Base-by-base conservation (phyloP, 2,113 vertebrate genomes). In the Ariopsis seemanni region DNA sequence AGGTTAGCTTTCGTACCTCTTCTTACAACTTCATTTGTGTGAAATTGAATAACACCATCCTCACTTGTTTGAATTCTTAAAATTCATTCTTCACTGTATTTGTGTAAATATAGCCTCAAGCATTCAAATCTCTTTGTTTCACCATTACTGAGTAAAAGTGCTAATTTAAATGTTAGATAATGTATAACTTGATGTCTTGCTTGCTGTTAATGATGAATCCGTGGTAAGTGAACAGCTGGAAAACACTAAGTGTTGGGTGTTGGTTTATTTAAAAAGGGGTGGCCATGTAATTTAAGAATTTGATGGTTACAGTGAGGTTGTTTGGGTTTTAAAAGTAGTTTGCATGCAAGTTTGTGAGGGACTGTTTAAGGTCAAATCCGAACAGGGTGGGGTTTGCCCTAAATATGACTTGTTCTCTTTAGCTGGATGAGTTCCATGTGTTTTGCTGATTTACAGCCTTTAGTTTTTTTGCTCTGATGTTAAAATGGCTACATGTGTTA, bases 231-330 rank as follows among this genome's bases (percentile, higher is more conserved):
- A 48, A 63, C 58, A 79, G 60, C 58, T 67, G n/a, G 55, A 79
- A 62, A 9, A 79, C 75, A 80, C 60, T 80, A 69, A 67, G 25
- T 30, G 12, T 55, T 79, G 89, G 83, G 48, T 82, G 85, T 80
- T 63, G 82, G 55, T 83, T 55, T 52, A 52, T 57, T 80, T 72
- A n/a, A 53, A 65, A 55, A 5, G 71, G 84, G n/a, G 17, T 69
- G 79, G 62, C 86, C 27, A 17, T 88, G 85, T 63, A 90, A 84
- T 77, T 22, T 42, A 80, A 74, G 53, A 48, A 42, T 82, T 86
- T 90, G 72, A 84, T 90, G 22, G 80, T 88, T 88, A 65, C 74
- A 90, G 27, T 72, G 55, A 86, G 80, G 86, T 86, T 82, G 60
- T 42, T 84, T 74, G 83, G 78, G 71, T 88, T 85, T 89, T 67